Conservation (phyloP, 1,140 invertebrate genomes). For the Notospermus geniculatus region DNA sequence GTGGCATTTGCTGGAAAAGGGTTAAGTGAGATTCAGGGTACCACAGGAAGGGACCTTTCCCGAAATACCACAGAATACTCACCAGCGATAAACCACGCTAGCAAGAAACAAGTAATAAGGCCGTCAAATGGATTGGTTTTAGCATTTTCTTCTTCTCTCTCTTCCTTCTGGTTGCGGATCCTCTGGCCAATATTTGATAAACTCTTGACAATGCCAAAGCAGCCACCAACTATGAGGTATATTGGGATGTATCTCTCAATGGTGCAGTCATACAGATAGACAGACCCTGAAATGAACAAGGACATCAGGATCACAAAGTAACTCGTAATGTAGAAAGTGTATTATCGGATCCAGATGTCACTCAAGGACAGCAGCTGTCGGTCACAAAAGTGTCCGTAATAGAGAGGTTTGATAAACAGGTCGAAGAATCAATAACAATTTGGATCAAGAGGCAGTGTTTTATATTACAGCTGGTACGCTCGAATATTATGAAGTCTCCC, state of each 20-base stretch:
- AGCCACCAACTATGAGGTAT: slow-evolving; percentile 79
- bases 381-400: too few species aligned
- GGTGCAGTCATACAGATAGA: slow-evolving; percentile 75
- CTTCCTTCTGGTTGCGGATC: slow-evolving; percentile 57
- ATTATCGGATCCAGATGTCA: too few species aligned
- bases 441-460: too few species aligned
- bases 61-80: slow-evolving; percentile 28
- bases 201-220: slow-evolving; percentile 69
- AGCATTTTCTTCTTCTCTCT: slow-evolving; percentile 60
- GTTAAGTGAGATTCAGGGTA: too few species aligned
- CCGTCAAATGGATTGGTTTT: slow-evolving; percentile 62
- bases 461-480: too few species aligned
- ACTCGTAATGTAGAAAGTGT: too few species aligned
- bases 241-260: slow-evolving; percentile 74
- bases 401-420: too few species aligned
- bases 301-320: background rate
- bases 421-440: too few species aligned
- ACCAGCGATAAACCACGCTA: slow-evolving; percentile 73
- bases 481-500: too few species aligned
- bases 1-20: too few species aligned
- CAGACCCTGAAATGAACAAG: slow-evolving; percentile 63
- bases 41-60: too few species aligned
- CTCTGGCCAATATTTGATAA: slow-evolving; percentile 63
- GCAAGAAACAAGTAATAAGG: slow-evolving; percentile 67
- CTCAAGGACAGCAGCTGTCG: too few species aligned